Base-by-base conservation (phyloP, 2,888 invertebrate genomes). In the Petrophora chlorosata region DNA sequence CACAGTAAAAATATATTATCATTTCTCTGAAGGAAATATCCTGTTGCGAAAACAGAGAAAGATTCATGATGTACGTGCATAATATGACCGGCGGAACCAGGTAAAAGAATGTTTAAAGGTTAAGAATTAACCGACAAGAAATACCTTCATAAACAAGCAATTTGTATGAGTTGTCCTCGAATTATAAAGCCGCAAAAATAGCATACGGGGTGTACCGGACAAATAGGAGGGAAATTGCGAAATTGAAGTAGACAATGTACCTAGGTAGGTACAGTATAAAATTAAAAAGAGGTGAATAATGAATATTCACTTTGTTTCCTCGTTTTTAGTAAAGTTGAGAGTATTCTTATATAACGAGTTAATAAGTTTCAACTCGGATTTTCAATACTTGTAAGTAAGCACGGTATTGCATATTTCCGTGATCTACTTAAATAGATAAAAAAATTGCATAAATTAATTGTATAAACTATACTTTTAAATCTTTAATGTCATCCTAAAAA, bases 21-120 rank as follows among this genome's bases (percentile, higher is more conserved):
- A 57, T 53, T 50, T 54, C 47, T 49, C 36, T 15, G 23, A 15
- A 46, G 53, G 44, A 53, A 36, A 33, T 39, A 48, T 34, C 19
- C 30, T 32, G 38, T 12, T 32, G n/a, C 5, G 7, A 19, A 47
- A 51, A 40, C 39, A 12, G 30, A 42, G 5, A 19, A 45, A 38
- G 42, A 10, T 19, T 34, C 17, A 5, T 35, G 16, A 34, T 17
- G 14, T 34, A 45, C 38, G 9, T n/a, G 32, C 28, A 13, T 32
- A 23, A 39, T 45, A 39, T 43, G 22, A 12, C 48, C 35, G 38
- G 43, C 41, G 50, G 46, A 10, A 33, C n/a, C 12, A 15, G 1
- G 25, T 34, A 38, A 34, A 35, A 16, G 17, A 15, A 26, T 30
- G 14, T 13, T 40, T 23, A 36, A 41, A 40, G 50, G 40, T 36